These are phyloP conservation scores for Microplitis deprimator DNA, from an alignment of 2,888 invertebrate genomes.

Conservation along the genomic window DNA sequence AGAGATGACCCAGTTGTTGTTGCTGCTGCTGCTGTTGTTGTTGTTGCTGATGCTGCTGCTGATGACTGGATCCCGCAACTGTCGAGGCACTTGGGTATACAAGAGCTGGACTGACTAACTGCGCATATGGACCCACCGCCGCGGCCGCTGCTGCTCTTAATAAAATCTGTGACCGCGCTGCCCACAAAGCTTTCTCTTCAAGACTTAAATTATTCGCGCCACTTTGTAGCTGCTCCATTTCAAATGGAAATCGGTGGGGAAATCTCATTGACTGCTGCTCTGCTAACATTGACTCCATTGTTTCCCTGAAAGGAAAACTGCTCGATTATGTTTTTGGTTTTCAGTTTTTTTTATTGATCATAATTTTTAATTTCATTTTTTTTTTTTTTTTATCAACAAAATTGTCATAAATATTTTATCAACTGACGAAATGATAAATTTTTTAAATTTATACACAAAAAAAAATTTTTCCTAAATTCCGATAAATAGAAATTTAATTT, in stretches of 20 bases:
- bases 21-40: slow-evolving; percentile 57
- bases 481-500: no score
- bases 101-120: slow-evolving; percentile 70
- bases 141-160: slow-evolving; percentile 80
- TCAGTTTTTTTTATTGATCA: background rate
- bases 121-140: slow-evolving; percentile 74
- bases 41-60: slow-evolving; percentile 59
- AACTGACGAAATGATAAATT: no score
- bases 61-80: slow-evolving; percentile 61
- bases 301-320: slow-evolving; percentile 80
- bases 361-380: background rate
- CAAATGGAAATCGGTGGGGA: slow-evolving; percentile 82
- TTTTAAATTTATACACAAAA: no score
- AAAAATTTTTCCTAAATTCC: no score
- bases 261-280: slow-evolving; percentile 88
- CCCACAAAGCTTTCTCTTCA: slow-evolving; percentile 84
- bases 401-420: background rate
- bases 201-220: slow-evolving; percentile 79
- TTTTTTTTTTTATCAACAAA: background rate
- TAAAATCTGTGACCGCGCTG: slow-evolving; percentile 83
- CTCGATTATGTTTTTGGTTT: slow-evolving; percentile 63
- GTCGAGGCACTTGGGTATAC: slow-evolving; percentile 72
- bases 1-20: slow-evolving; percentile 63
- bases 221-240: slow-evolving; percentile 75
- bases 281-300: slow-evolving; percentile 90